Conservation (phyloP, 2,113 vertebrate species). For the Percopsis transmontana region DNA sequence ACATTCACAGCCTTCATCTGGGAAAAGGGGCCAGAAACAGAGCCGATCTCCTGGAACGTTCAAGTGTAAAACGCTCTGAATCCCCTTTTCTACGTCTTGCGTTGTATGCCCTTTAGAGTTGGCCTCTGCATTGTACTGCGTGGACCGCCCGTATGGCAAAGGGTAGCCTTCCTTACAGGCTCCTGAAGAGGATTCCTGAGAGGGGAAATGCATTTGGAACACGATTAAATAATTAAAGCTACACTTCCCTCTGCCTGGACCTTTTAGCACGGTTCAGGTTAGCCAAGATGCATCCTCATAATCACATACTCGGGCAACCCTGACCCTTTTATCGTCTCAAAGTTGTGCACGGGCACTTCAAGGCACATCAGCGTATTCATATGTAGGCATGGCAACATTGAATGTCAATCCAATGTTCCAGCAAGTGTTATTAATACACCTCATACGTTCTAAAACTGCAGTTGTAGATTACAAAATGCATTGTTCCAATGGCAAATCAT, state of each 20-base stretch:
- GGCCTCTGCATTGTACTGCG: neutral
- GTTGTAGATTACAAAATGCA: too few relatives aligned
- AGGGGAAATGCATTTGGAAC: constrained; percentile 17
- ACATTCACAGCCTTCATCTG: constrained; percentile 30
- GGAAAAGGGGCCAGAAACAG: constrained; percentile 1
- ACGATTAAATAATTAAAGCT: constrained; percentile 8
- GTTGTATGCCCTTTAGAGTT: neutral
- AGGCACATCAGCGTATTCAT: neutral
- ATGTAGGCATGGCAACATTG: too few relatives aligned
- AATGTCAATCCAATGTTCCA: too few relatives aligned
- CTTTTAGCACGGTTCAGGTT: constrained; percentile 1
- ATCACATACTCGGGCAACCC: neutral
- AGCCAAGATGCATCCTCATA: neutral
- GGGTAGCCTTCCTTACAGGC: constrained; percentile 6
- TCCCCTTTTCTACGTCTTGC: constrained; percentile 11
- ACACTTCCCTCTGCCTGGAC: neutral
- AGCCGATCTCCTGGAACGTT: neutral
- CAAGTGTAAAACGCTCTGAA: constrained; percentile 15
- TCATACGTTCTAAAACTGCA: too few relatives aligned
- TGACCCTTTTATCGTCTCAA: neutral
- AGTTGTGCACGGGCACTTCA: neutral
- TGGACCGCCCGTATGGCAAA: too few relatives aligned
- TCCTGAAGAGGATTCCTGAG: constrained; percentile 10
- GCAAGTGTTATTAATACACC: too few relatives aligned
- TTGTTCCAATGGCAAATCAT: too few relatives aligned